These are phyloP conservation scores for Bradypus variegatus DNA, from an alignment of 2,797 vertebrate genomes.

Conservation along the genomic window DNA sequence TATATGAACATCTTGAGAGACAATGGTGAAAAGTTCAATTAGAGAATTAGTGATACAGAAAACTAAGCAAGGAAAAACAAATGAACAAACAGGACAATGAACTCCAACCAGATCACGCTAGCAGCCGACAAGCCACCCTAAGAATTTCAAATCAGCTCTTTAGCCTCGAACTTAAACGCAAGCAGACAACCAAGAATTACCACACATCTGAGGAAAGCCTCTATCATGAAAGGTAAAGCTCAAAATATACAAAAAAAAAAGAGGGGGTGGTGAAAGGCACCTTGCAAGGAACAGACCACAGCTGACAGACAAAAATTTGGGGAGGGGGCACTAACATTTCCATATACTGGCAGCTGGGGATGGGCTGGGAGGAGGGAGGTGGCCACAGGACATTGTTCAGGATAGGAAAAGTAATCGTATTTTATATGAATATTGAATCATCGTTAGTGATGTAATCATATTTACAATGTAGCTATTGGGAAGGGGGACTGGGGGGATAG, in stretches of 20 bases:
- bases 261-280: background rate
- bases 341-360: background rate
- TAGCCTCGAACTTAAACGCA: background rate
- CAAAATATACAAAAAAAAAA: slow-evolving; percentile 3
- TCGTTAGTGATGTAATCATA: background rate
- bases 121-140: background rate
- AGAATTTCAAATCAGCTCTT: background rate
- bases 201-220: background rate
- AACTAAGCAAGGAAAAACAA: background rate
- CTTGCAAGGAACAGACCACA: background rate
- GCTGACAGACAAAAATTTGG: background rate
- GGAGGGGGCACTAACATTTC: background rate
- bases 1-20: background rate
- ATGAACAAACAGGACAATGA: background rate
- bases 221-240: background rate
- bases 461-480: background rate
- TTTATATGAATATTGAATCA: background rate
- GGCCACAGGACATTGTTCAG: background rate
- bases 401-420: background rate
- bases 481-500: background rate
- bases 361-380: background rate
- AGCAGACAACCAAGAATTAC: background rate
- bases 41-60: background rate
- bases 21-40: background rate
- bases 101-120: background rate